phyloP scores from a whole-genome alignment of 2,797 vertebrate species.

The Mormyrus proboscirostris region DNA sequence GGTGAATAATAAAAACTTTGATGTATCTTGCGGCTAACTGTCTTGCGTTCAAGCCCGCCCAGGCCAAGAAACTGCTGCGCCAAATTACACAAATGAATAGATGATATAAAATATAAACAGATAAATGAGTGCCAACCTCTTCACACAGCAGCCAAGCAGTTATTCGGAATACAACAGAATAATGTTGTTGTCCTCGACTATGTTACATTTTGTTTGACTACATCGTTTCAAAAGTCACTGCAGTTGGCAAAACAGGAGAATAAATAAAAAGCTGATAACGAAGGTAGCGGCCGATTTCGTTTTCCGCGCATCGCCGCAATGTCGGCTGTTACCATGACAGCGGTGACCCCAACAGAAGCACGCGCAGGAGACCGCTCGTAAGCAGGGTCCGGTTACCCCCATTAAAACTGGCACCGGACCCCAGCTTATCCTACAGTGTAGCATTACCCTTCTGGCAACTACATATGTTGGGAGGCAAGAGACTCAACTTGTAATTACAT shows the following conservation, averaged over 20 bases:
- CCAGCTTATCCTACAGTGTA: background rate
- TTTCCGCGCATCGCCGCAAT: background rate
- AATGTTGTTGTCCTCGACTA: background rate
- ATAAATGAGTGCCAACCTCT: background rate
- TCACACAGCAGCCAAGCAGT: background rate
- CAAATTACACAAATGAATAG: background rate
- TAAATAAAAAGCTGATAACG: background rate
- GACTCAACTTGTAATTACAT: background rate
- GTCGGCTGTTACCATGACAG: slow-evolving; percentile 4
- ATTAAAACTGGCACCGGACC: background rate
- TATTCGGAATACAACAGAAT: background rate
- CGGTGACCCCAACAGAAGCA: slow-evolving; percentile 7
- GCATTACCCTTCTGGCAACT: background rate
- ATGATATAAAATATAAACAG: background rate
- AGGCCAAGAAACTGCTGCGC: background rate
- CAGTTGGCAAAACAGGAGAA: background rate
- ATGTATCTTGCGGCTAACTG: background rate
- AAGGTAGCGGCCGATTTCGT: background rate
- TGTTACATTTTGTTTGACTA: background rate
- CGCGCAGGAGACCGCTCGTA: background rate
- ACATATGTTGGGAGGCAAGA: background rate
- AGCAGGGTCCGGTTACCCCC: background rate
- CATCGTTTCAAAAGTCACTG: background rate
- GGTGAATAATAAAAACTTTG: background rate
- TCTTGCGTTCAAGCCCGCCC: background rate